Evolutionary conservation across 2,113 vertebrate genomes (phyloP), one percentile per base, ranked within the genome.

Genomic region (Symphodus melops): DNA sequence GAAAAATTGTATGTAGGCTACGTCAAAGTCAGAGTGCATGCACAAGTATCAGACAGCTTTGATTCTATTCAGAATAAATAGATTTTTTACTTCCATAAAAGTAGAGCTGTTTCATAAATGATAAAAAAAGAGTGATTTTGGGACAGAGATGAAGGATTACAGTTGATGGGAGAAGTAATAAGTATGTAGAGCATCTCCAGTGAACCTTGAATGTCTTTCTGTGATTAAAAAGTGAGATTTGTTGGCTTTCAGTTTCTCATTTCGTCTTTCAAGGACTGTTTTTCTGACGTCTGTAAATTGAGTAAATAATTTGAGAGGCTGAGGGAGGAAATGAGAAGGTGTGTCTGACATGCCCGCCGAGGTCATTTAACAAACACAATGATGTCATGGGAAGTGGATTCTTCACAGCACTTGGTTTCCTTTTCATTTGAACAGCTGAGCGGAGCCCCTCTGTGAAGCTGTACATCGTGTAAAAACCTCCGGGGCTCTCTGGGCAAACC

Each of bases 381-480:
- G 93, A 95, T 93, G 92, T 96, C 81, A 94, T 89, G 88, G 93
- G 94, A 95, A 94, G 91, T 83, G 74, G 41, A 79, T 79, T 88
- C 89, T 91, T 91, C 86, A 77, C 77, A 88, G 88, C 86, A 66
- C 74, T 89, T 2, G 20, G 80, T 83, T 93, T 94, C 85, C 93
- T 93, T 87, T 91, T 77, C 56, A 68, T 93, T 52, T 81, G 81
- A 83, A 84, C 91, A 92, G 89, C 88, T 89, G 79, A 79, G 86
- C 59, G n/a, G 3, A 4, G 42, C 4, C 4, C 4, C 28, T 33
- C 73, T 82, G 56, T 62, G 61, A 54, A 68, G 66, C 56, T 72
- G 46, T 51, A 72, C 65, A 4, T 25, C 25, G 2, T 25, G 25
- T 25, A 33, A 33, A 5, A 33, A 5, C 28, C 28, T 33, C 28